Conservation (phyloP, 1,140 invertebrate genomes). For the Neodiprion virginianus region DNA sequence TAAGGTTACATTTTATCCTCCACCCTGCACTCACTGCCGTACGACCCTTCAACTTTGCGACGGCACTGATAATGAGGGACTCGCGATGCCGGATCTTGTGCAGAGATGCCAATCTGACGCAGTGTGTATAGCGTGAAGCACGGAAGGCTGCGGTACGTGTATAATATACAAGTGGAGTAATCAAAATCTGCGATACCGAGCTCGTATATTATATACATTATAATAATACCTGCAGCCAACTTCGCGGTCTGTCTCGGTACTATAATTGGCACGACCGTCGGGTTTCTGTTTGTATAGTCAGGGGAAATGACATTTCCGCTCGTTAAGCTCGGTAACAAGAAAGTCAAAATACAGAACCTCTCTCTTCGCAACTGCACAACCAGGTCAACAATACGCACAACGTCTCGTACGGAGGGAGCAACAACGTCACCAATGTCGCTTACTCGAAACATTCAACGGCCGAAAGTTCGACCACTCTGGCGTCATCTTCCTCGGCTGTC, state of each 20-base stretch:
- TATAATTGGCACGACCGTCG: too few species aligned
- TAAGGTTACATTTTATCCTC: too few species aligned
- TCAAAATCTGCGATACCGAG: neutral
- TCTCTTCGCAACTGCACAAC: too few species aligned
- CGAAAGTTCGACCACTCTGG: slow-evolving; percentile 35
- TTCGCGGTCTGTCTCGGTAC: too few species aligned
- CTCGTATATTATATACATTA: too few species aligned
- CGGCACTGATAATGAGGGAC: neutral
- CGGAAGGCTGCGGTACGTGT: slow-evolving; percentile 10
- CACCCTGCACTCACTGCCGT: too few species aligned
- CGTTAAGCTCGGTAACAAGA: slow-evolving; percentile 13
- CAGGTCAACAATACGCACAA: slow-evolving; percentile 75
- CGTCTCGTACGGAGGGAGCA: slow-evolving; percentile 67
- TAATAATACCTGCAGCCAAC: too few species aligned
- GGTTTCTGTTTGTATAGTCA: too few species aligned
- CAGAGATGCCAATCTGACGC: neutral
- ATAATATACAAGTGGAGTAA: neutral
- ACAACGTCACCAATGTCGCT: slow-evolving; percentile 68
- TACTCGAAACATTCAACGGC: slow-evolving; percentile 63
- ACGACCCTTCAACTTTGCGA: too few species aligned
- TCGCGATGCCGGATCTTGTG: neutral
- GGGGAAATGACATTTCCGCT: slow-evolving; percentile 16
- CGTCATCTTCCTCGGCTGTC: slow-evolving; percentile 27
- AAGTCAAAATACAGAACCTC: neutral
- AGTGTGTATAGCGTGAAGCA: slow-evolving; percentile 11